Percentiles rank a stretch among this genome's conserved stretches.
Conservation (phyloP, 2,888 invertebrate species). For the Biston betularia region DNA sequence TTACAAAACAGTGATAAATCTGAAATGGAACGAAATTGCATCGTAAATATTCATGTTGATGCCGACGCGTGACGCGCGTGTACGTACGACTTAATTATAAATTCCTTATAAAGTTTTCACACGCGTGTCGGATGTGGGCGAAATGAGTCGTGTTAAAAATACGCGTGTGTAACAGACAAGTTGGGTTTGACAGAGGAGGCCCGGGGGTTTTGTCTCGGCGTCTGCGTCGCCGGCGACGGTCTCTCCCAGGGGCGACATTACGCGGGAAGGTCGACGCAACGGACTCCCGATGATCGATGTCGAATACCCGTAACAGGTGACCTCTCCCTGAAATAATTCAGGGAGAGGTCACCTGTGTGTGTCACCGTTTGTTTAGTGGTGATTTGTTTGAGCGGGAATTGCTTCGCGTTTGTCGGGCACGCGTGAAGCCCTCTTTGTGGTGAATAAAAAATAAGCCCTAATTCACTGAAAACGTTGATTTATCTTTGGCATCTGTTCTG, state of each 20-base stretch:
- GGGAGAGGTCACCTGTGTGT: constrained; percentile 82
- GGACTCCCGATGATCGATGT: constrained; percentile 85
- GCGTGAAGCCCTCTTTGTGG: constrained; percentile 59
- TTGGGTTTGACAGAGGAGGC: constrained; percentile 72
- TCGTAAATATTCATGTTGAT: constrained; percentile 79
- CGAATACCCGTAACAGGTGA: constrained; percentile 84
- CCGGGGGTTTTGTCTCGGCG: constrained; percentile 74
- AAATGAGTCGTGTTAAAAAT: constrained; percentile 68
- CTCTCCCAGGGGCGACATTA: constrained; percentile 80
- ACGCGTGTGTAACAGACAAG: constrained; percentile 65
- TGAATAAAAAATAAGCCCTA: constrained; percentile 55
- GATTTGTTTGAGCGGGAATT: constrained; percentile 81
- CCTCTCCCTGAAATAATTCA: constrained; percentile 84
- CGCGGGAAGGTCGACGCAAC: constrained; percentile 77
- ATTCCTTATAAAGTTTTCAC: constrained; percentile 77
- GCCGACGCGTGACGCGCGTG: constrained; percentile 63
- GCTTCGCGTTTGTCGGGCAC: constrained; percentile 66
- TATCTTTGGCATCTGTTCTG: constrained; percentile 57
- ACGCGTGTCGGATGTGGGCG: constrained; percentile 57
- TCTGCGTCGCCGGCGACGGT: constrained; percentile 65
- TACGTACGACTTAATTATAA: constrained; percentile 71
- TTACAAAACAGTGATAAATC: constrained; percentile 77
- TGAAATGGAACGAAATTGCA: constrained; percentile 78
- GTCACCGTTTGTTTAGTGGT: constrained; percentile 83
- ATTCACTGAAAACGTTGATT: constrained; percentile 51